phyloP scores from a whole-genome alignment of 2,797 vertebrate species.

The Enteromius fasciolatus region DNA sequence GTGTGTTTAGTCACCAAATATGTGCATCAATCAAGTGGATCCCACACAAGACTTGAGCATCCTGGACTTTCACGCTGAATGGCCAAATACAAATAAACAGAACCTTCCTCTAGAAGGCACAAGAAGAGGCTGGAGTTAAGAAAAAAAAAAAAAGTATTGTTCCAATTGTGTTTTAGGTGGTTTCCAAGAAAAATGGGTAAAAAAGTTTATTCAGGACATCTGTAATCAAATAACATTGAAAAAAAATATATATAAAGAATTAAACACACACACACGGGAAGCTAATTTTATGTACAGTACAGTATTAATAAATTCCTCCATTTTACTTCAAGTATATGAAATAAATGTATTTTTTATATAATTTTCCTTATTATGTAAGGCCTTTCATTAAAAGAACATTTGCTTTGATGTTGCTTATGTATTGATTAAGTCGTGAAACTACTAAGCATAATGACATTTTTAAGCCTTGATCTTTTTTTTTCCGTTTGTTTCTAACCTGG shows the following conservation, averaged over 20 bases:
- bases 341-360: background rate
- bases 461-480: background rate
- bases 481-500: background rate
- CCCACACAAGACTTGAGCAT: conserved; percentile 51
- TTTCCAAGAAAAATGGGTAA: background rate
- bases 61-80: conserved; percentile 24
- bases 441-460: background rate
- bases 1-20: conserved; percentile 70
- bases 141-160: background rate
- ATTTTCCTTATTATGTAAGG: background rate
- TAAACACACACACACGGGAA: background rate
- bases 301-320: background rate
- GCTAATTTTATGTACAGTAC: background rate
- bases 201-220: background rate
- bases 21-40: conserved; percentile 63
- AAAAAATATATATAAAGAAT: background rate
- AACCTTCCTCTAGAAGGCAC: conserved; percentile 38
- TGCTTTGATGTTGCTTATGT: background rate
- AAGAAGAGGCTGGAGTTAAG: conserved; percentile 59
- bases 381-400: background rate
- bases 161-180: background rate
- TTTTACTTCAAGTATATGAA: background rate
- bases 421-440: background rate
- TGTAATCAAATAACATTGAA: background rate
- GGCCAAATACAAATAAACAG: conserved; percentile 44